Evolutionary conservation across 2,113 vertebrate species (phyloP).

Genomic region (Numenius arquata): DNA sequence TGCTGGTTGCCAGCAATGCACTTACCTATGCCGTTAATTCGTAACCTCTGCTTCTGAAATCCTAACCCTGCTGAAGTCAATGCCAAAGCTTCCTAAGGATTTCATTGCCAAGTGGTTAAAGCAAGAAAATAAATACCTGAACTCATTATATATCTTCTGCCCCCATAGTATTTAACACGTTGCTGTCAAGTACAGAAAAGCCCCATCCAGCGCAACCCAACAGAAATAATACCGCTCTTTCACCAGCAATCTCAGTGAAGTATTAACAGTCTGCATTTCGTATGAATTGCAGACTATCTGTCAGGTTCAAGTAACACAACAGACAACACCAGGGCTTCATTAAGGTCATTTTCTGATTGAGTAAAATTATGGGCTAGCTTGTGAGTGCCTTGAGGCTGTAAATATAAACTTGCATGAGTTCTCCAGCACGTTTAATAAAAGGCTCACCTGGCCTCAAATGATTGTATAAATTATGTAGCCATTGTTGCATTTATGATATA

Average conservation of each 20-base stretch:
- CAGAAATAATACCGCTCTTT: background rate
- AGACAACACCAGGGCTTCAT: background rate
- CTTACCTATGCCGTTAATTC: background rate
- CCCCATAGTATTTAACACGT: background rate
- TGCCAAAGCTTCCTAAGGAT: background rate
- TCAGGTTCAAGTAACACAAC: background rate
- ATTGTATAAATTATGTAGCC: background rate
- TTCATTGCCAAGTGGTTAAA: background rate
- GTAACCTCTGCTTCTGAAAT: background rate
- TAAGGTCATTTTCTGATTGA: background rate
- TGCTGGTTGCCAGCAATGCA: background rate
- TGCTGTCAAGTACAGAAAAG: background rate
- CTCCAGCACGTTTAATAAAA: background rate
- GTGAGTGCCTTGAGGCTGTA: background rate
- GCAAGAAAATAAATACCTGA: background rate
- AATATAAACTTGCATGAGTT: background rate
- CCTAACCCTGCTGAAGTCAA: background rate
- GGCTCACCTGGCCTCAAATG: background rate
- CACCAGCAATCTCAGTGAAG: background rate
- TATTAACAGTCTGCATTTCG: background rate
- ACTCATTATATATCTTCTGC: background rate
- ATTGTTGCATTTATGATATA: background rate
- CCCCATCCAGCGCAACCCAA: background rate
- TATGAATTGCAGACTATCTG: background rate
- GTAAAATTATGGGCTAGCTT: background rate